Conservation (phyloP, 2,113 vertebrate genomes). For the Camelus dromedarius region DNA sequence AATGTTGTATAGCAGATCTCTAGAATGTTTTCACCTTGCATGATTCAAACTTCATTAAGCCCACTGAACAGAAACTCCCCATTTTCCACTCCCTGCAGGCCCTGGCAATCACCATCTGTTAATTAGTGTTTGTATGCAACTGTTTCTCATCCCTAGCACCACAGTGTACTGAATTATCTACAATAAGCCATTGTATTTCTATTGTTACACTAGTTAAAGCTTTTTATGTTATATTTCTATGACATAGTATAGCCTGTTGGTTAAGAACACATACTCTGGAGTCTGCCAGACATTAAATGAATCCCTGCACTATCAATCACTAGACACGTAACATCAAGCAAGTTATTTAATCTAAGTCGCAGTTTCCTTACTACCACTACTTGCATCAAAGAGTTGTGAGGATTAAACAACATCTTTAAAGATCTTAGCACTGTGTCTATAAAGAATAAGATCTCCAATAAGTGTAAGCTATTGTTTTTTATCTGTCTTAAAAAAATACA, state of each 20-base stretch:
- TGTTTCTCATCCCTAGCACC: background rate
- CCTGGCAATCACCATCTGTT: background rate
- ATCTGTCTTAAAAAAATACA: background rate
- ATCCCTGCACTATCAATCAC: background rate
- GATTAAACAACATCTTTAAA: background rate
- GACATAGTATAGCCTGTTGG: background rate
- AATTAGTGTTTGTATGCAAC: background rate
- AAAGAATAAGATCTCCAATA: slow-evolving; percentile 12
- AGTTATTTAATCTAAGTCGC: background rate
- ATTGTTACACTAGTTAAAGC: background rate
- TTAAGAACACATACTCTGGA: background rate
- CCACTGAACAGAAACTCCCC: too few species aligned
- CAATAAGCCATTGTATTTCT: background rate
- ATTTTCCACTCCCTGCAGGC: too few species aligned
- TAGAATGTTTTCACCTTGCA: too few species aligned
- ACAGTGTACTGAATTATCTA: background rate
- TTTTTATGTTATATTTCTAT: background rate
- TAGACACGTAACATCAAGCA: background rate
- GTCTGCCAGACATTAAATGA: background rate
- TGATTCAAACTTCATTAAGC: too few species aligned
- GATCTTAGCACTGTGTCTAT: background rate
- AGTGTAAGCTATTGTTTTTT: slow-evolving; percentile 8
- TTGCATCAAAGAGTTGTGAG: slow-evolving; percentile 15
- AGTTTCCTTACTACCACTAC: background rate
- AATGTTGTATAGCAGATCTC: too few species aligned